Evolutionary conservation across 2,113 vertebrate genomes (phyloP), one percentile per base, ranked within the genome.

Genomic region (Myiagra hebetior): DNA sequence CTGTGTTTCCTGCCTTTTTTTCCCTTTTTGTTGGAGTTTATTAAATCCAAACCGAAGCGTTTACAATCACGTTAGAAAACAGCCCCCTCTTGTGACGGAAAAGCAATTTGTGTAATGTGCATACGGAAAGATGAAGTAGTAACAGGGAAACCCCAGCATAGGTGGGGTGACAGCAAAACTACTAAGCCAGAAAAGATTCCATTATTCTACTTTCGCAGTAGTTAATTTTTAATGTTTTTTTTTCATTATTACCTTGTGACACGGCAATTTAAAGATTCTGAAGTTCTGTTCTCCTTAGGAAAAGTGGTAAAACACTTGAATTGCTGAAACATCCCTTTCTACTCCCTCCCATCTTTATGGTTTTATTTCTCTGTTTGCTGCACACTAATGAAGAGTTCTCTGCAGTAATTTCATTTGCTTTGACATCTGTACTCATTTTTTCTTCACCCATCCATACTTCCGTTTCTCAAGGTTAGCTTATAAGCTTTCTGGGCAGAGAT

Each of bases 11-110:
- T 31, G 4, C 1, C 1, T 28, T 49, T 60, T 37, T 15, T 63
- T 46, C 39, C 1, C 8, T 81, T 86, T 78, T 31, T 33, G 19
- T 16, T 49, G 69, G 15, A 42, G 46, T 2, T 74, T 68, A 59
- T 74, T 85, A 74, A 87, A 73, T 10, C 41, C 49, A 42, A 77
- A 67, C 33, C 1, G 31, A 55, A 94, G 33, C 1, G 0, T 21
- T 92, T 85, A 20, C 22, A 30, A 13, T 91, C 92, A 37, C 41
- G 19, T 95, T 96, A 63, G 96, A 97, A 96, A 97, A 98, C 56
- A 97, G 98, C 96, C 9, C 98, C 98, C 93, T 91, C 98, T 98
- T 96, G 97, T 97, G 98, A 90, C 50, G 19, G 94, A 96, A 96
- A 35, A n/a, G 84, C 7, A 39, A 35, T 47, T 69, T 89, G 56